Evolutionary conservation across 2,113 vertebrate species (phyloP).

Genomic region (Phyllopteryx taeniolatus): DNA sequence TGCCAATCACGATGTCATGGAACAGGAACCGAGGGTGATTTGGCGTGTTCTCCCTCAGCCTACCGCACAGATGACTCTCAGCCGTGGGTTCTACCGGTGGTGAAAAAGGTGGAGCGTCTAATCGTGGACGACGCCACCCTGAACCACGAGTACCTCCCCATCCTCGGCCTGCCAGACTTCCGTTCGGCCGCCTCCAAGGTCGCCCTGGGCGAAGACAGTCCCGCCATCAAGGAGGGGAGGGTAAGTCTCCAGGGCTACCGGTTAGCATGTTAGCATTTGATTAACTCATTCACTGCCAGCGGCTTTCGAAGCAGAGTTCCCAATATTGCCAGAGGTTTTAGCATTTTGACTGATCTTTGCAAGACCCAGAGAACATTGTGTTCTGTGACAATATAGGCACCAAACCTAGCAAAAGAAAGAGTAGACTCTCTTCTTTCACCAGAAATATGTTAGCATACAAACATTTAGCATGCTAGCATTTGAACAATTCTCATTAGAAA

Average conservation of each 20-base stretch:
- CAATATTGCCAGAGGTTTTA: no score
- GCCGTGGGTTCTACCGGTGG: slow-evolving; percentile 97
- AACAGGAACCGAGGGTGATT: background rate
- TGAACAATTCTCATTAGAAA: no score
- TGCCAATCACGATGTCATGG: background rate
- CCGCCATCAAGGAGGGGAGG: slow-evolving; percentile 83
- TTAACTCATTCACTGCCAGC: no score
- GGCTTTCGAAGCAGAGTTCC: no score
- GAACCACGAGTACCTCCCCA: slow-evolving; percentile 96
- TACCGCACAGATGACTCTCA: slow-evolving; percentile 91
- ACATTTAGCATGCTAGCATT: no score
- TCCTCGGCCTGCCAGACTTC: slow-evolving; percentile 89
- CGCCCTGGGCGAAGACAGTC: slow-evolving; percentile 84
- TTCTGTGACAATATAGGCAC: no score
- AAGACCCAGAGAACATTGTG: no score
- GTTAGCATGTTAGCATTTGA: background rate
- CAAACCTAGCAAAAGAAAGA: no score
- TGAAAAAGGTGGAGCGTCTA: slow-evolving; percentile 89
- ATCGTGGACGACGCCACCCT: slow-evolving; percentile 80
- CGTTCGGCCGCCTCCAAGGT: slow-evolving; percentile 83
- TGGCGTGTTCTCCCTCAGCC: slow-evolving; percentile 64
- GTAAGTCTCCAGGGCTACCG: slow-evolving; percentile 55
- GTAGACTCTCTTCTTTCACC: no score
- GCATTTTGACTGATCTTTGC: no score
- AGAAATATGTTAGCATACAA: no score